Conservation (phyloP, 2,888 invertebrate species). For the Caenorhabditis sp. region DNA sequence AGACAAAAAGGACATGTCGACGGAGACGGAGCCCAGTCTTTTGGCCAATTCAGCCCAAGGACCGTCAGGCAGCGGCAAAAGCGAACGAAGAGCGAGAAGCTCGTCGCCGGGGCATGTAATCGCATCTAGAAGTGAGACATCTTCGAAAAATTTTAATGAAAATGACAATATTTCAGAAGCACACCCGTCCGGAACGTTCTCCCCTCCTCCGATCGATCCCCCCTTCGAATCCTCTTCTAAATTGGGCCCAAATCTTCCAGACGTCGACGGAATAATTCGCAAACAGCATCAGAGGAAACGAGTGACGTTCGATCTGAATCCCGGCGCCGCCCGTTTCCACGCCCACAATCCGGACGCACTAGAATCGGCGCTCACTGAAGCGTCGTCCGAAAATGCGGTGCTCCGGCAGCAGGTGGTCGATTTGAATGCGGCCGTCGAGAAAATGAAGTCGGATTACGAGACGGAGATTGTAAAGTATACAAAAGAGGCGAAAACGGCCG, state of each 20-base stretch:
- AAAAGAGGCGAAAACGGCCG: conserved; percentile 68
- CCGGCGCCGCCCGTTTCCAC: conserved; percentile 24
- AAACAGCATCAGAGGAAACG: conserved; percentile 63
- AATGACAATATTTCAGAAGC: not conserved
- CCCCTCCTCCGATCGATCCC: conserved; percentile 52
- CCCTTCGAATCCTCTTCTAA: conserved; percentile 57
- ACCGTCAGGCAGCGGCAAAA: conserved; percentile 26
- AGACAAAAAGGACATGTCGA: conserved; percentile 59
- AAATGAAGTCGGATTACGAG: conserved; percentile 63
- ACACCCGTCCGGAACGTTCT: conserved; percentile 39
- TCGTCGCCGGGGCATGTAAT: conserved; percentile 64
- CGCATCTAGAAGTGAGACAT: conserved; percentile 57
- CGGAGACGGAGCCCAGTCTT: conserved; percentile 61
- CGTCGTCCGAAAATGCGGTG: conserved; percentile 45
- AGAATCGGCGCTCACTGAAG: conserved; percentile 40
- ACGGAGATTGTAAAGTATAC: conserved; percentile 61
- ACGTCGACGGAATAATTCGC: conserved; percentile 51
- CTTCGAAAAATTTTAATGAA: not conserved
- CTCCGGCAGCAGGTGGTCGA: conserved; percentile 40
- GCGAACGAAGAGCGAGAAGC: conserved; percentile 46
- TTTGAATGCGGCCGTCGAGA: conserved; percentile 38
- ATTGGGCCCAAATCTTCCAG: conserved; percentile 43
- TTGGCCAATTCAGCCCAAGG: conserved; percentile 1
- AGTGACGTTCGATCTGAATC: conserved; percentile 75
- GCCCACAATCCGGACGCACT: conserved; percentile 15